Base-by-base conservation (phyloP, 2,113 vertebrate genomes). In the Rhinolophus sinicus region DNA sequence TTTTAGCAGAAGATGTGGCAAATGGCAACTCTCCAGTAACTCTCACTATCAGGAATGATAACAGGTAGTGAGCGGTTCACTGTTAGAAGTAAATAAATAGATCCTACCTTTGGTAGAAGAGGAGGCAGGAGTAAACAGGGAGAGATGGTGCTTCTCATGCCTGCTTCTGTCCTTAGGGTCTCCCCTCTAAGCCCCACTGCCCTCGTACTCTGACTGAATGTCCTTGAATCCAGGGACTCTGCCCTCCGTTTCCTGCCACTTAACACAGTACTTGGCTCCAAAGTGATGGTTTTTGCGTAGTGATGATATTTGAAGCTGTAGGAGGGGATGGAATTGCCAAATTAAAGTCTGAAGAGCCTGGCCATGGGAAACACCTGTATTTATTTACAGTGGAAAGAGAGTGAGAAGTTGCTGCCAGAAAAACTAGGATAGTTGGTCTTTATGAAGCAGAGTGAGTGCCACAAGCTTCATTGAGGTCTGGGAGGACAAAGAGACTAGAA, bases 321-420 rank as follows among this genome's bases (percentile, higher is more conserved):
- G 82, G 82, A 83, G 73, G 88, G 72, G 5, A 60, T 88, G 44
- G 56, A 82, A 44, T 91, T 93, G 60, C 90, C 95, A 85, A 70
- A 52, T 93, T 92, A 90, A 94, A 94, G 85, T 92, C 88, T 19
- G 88, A 93, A 75, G 47, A 93, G 67, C n/a, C 52, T 69, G 77
- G 73, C 30, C 28, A 0, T 96, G 90, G 87, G 70, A 94, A 93
- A 72, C 77, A 93, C 88, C 85, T 94, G 67, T 95, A 65, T 94
- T 97, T 97, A 85, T 97, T 96, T 95, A 96, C 56, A 93, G 72
- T 80, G 44, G 73, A 70, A 58, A 84, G 56, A 75, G 58, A 93
- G 75, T 13, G 78, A 93, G 69, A 54, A 64, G 6, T 78, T 73
- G 26, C 28, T 93, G 73, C 91, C 93, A 75, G 88, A 78, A 83